Evolutionary conservation across 2,797 vertebrate species (phyloP).

Genomic region (Austrolebias charrua): DNA sequence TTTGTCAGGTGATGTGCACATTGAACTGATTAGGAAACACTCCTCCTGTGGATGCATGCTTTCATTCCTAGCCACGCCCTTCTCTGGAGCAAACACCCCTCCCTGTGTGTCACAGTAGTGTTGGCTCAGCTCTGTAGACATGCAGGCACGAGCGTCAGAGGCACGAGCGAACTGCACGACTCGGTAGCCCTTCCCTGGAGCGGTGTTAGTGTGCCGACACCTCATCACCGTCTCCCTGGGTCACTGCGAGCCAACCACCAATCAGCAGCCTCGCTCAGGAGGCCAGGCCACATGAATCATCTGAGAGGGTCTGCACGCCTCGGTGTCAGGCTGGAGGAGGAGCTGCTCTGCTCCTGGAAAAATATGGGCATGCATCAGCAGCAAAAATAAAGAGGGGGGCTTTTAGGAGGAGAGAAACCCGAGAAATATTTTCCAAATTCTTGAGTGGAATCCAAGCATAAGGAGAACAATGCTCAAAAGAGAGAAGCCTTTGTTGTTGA

Average conservation of each 20-base stretch:
- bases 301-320: constrained; percentile 45
- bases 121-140: constrained; percentile 49
- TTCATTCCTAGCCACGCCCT: constrained; percentile 10
- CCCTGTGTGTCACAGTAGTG: constrained; percentile 18
- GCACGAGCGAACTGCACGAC: constrained; percentile 55
- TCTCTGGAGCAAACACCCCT: neutral
- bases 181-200: constrained; percentile 73
- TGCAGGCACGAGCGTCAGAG: constrained; percentile 44
- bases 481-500: constrained; percentile 4
- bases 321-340: constrained; percentile 55
- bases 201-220: constrained; percentile 65
- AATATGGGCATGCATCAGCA: constrained; percentile 54
- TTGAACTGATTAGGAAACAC: neutral
- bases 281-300: constrained; percentile 72
- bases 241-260: constrained; percentile 63
- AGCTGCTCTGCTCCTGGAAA: constrained; percentile 57
- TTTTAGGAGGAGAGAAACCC: constrained; percentile 15
- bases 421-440: constrained; percentile 24
- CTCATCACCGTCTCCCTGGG: constrained; percentile 64
- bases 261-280: constrained; percentile 59
- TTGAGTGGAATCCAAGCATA: constrained; percentile 7
- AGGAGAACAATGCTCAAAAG: constrained; percentile 4
- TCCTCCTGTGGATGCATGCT: neutral
- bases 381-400: neutral
- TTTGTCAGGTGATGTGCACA: constrained; percentile 2